Conservation (phyloP, 1,140 invertebrate species). For the Palaemon carinicauda region DNA sequence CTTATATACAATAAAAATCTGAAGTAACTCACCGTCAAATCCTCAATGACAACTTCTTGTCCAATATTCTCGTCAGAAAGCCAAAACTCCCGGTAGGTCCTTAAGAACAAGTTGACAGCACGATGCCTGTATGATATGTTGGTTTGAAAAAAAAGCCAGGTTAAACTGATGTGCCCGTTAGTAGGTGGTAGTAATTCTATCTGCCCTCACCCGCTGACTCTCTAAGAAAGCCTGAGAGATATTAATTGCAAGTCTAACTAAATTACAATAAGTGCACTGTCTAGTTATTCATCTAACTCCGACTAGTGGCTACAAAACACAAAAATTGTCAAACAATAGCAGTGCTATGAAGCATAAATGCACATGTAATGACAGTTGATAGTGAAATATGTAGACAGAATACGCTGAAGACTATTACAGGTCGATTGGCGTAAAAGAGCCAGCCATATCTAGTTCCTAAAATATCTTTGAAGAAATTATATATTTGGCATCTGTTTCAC, state of each 20-base stretch:
- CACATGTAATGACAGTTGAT: too few relatives aligned
- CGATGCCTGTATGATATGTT: slow-evolving; percentile 81
- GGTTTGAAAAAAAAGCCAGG: slow-evolving; percentile 60
- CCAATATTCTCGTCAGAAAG: slow-evolving; percentile 93
- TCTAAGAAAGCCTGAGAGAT: slow-evolving; percentile 30
- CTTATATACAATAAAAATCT: not conserved
- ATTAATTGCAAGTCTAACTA: slow-evolving; percentile 25
- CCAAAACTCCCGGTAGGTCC: slow-evolving; percentile 94
- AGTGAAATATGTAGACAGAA: not conserved
- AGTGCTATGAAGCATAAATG: too few relatives aligned
- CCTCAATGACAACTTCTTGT: slow-evolving; percentile 97
- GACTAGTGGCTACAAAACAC: too few relatives aligned
- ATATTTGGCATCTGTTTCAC: too few relatives aligned
- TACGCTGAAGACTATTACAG: not conserved
- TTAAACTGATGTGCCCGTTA: slow-evolving; percentile 59
- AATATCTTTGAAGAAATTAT: not conserved
- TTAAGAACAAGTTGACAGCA: slow-evolving; percentile 96
- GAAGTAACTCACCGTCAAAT: slow-evolving; percentile 79
- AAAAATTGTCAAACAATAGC: too few relatives aligned
- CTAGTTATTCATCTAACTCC: too few relatives aligned
- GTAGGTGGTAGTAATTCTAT: slow-evolving; percentile 37
- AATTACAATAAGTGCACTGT: too few relatives aligned
- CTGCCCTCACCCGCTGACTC: slow-evolving; percentile 19
- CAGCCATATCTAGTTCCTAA: not conserved
- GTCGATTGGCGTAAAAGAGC: slow-evolving; percentile 1